Evolutionary conservation across 2,797 vertebrate species (phyloP), one percentile per base, ranked within the genome.

Genomic region (Petrocephalus sullivani): DNA sequence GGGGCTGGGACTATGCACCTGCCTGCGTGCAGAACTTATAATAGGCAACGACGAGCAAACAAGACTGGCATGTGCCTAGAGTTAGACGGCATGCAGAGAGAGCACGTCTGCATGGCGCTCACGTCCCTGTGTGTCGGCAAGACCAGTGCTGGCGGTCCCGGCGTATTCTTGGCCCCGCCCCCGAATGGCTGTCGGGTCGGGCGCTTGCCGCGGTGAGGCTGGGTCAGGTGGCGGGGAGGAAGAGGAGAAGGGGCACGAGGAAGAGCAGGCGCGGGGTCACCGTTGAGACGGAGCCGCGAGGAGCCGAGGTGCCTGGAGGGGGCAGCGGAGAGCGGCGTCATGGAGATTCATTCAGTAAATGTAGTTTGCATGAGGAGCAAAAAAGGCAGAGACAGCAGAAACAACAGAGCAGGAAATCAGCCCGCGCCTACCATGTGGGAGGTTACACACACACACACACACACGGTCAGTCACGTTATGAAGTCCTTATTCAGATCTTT

Each of bases 351-450:
- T 51, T 53, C n/a, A 64, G 19, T 23, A 5, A 64, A 64, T 8
- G 6, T 5, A 8, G n/a, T 64, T n/a, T 64, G 19, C 60, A 56
- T n/a, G 57, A 3, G 14, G 54, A 23, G 89, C 10, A 19, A 6
- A 75, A 28, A 14, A 10, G 12, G 10, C 7, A 23, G 14, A 37
- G 4, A 3, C 21, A 14, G 12, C n/a, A 53, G 53, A 9, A 64
- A 91, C 90, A 19, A 88, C 1, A 90, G 53, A 28, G 64, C 88
- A 58, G 67, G 54, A 37, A 54, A 89, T 10, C 41, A 53, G 46
- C 7, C 37, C 21, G 46, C 10, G n/a, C 93, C 94, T 90, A 95
- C 95, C 94, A 94, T 93, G 93, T 53, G 88, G 92, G 88, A 92
- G 94, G 89, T 92, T 93, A 46, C 41, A 41, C 57, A 87, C 57